Evolutionary conservation across 2,888 invertebrate genomes (phyloP).

Genomic region (Spodoptera littoralis): DNA sequence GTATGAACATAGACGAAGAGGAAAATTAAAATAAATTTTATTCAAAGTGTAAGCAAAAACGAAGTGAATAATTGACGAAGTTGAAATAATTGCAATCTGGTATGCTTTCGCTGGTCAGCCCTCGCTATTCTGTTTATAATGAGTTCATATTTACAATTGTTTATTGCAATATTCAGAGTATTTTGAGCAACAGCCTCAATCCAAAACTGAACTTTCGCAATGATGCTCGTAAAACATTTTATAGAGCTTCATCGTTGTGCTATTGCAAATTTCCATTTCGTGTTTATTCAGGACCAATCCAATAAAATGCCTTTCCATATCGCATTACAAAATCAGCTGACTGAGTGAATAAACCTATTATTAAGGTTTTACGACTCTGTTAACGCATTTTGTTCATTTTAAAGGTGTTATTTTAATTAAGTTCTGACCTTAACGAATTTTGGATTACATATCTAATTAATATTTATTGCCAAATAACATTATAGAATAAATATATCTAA

Average conservation of each 20-base stretch:
- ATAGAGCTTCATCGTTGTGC: slow-evolving; percentile 65
- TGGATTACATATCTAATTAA: too few relatives aligned
- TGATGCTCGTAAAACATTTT: slow-evolving; percentile 76
- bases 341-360: slow-evolving; percentile 23
- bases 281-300: slow-evolving; percentile 62
- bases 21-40: slow-evolving; percentile 7
- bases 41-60: slow-evolving; percentile 8
- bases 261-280: slow-evolving; percentile 70
- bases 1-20: too few relatives aligned
- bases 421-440: too few relatives aligned
- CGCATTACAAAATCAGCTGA: slow-evolving; percentile 19
- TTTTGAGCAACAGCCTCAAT: slow-evolving; percentile 54
- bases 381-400: background rate
- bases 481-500: too few relatives aligned
- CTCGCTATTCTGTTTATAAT: slow-evolving; percentile 10
- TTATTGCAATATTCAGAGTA: slow-evolving; percentile 47
- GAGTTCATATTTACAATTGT: slow-evolving; percentile 14
- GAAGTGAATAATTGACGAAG: slow-evolving; percentile 3
- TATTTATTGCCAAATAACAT: too few relatives aligned
- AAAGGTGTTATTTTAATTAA: too few relatives aligned
- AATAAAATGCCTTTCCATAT: slow-evolving; percentile 56
- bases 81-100: slow-evolving; percentile 1
- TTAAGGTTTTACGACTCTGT: slow-evolving; percentile 16
- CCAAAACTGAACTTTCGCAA: slow-evolving; percentile 69
- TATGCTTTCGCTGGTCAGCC: slow-evolving; percentile 11